Evolutionary conservation across 2,888 invertebrate genomes (phyloP), one percentile per base, ranked within the genome.

Genomic region (Drosophila prolongata): DNA sequence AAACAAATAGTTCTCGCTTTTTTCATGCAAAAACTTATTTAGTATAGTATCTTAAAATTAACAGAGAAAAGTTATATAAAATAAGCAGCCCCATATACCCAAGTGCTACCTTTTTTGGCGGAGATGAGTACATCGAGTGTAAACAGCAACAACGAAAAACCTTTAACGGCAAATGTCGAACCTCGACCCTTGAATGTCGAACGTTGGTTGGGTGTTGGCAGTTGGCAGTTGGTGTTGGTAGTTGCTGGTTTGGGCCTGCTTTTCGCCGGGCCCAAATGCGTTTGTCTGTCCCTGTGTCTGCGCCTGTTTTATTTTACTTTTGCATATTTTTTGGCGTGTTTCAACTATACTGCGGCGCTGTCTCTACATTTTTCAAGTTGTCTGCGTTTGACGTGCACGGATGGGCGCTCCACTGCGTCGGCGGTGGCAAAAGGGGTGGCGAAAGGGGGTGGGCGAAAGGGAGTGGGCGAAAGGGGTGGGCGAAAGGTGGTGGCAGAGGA

Each of bases 361-460:
- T 84, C 89, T 84, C 86, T 89, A 88, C 89, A 84, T 84, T 84
- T 85, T 85, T 87, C 89, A 88, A 89, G 89, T 89, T 85, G 84
- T 85, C 84, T 89, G 84, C 89, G 82, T 89, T 84, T 89, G 83
- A 83, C 87, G 87, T 89, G 89, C 89, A 78, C 89, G 89, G 85
- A 87, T 89, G 89, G 84, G 86, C 72, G 87, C 89, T 86, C 84
- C 79, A 74, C 82, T 80, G 89, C 85, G 88, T 80, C 88, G 66
- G 56, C 34, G 57, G 73, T 50, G 9, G 24, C 40, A 13, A 47
- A 34, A 11, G 30, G 11, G 30, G 30, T 10, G 35, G 35, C 35
- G 10, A 10, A 11, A 35, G 38, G 43, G 19, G 37, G n/a, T n/a
- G n/a, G 11, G 19, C 50, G 11, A 8, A 52, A 40, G 34, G 2